phyloP scores from a whole-genome alignment of 2,797 vertebrate genomes.

The Gallinago stenura region DNA sequence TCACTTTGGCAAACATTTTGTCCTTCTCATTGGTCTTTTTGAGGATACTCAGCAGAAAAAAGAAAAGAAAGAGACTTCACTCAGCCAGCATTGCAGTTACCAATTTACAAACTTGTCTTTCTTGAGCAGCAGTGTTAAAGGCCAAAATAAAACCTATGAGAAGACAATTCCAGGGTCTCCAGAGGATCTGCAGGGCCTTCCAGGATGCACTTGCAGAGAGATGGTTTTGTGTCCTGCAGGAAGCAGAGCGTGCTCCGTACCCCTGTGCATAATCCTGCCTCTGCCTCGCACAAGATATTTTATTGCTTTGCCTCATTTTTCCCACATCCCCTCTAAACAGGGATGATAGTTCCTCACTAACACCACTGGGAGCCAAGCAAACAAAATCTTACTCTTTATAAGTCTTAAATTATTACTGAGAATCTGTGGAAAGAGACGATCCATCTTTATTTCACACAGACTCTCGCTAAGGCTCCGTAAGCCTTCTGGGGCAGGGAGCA shows the following conservation, averaged over 20 bases:
- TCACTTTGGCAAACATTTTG: not conserved
- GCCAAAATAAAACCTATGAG: not conserved
- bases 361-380: slow-evolving; percentile 9
- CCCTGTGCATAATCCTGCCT: not conserved
- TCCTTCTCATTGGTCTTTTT: not conserved
- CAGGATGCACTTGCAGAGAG: not conserved
- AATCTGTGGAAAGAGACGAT: slow-evolving; percentile 25
- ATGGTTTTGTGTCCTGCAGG: not conserved
- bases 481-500: slow-evolving; percentile 29
- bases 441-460: slow-evolving; percentile 33
- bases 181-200: not conserved
- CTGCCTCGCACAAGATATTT: not conserved
- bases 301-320: not conserved
- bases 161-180: not conserved
- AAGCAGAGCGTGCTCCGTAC: rapidly evolving
- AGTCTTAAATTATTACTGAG: slow-evolving; percentile 56
- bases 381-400: slow-evolving; percentile 54
- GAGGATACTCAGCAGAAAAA: not conserved
- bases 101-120: not conserved
- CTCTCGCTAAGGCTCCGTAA: not conserved
- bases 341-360: not conserved
- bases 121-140: not conserved
- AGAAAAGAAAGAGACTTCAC: not conserved
- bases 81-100: not conserved
- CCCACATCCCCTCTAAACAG: not conserved